A percentile compares a stretch with the other conserved stretches of the same genome.
Conservation (phyloP, 2,888 invertebrate genomes). For the Amiota minor region DNA sequence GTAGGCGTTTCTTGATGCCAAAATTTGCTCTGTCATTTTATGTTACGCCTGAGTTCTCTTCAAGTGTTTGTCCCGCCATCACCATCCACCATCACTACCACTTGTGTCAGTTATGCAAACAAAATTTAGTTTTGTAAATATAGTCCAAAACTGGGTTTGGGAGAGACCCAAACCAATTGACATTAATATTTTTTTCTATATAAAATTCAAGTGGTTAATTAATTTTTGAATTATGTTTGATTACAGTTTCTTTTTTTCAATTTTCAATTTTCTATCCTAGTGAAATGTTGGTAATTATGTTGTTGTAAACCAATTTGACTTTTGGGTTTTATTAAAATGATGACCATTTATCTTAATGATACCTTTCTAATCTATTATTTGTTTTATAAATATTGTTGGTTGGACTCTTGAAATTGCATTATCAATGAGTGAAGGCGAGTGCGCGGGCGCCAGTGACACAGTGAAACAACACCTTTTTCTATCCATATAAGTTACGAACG, state of each 20-base stretch:
- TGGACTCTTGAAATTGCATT: constrained; percentile 37
- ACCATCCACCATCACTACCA: no score
- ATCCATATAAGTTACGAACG: background rate
- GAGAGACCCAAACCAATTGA: constrained; percentile 29
- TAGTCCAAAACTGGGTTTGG: constrained; percentile 40
- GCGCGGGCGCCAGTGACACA: constrained; percentile 34
- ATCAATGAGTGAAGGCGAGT: constrained; percentile 31
- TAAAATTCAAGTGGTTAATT: constrained; percentile 63
- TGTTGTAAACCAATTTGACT: constrained; percentile 24
- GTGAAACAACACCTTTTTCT: background rate
- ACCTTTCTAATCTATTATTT: constrained; percentile 21
- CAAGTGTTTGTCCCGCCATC: background rate
- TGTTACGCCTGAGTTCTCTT: background rate
- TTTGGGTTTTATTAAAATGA: background rate
- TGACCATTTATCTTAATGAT: constrained; percentile 61
- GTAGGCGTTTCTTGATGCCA: constrained; percentile 39
- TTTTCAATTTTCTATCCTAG: constrained; percentile 40
- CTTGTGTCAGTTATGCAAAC: constrained; percentile 9
- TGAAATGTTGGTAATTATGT: constrained; percentile 61
- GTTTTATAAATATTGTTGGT: background rate
- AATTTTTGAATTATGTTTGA: constrained; percentile 42
- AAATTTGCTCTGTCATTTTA: constrained; percentile 37
- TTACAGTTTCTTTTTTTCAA: background rate
- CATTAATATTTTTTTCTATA: constrained; percentile 50
- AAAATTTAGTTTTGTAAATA: constrained; percentile 35